These are phyloP conservation scores for Hipparchia semele DNA, from an alignment of 2,888 invertebrate genomes.

Conservation along the genomic window DNA sequence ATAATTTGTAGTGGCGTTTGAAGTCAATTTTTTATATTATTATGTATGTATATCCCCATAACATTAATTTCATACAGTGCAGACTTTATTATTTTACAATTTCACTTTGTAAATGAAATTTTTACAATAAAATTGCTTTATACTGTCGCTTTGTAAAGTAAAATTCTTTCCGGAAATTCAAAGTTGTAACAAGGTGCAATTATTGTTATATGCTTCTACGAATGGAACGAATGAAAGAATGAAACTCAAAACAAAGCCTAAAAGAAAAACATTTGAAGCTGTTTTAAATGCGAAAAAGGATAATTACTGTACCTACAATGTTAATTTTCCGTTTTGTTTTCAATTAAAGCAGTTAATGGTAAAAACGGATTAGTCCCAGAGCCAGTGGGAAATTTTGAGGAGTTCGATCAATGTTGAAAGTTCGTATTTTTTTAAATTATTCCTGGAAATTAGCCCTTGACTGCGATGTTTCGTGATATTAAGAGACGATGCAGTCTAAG, in stretches of 20 bases:
- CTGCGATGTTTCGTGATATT: no score
- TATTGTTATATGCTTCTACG: constrained; percentile 8
- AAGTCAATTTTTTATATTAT: no score
- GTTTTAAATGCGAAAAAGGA: constrained; percentile 4
- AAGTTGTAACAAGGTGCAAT: neutral
- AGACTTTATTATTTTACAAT: no score
- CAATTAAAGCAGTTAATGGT: constrained; percentile 4
- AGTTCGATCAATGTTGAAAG: neutral
- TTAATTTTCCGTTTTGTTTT: constrained; percentile 7
- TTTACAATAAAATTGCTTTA: neutral
- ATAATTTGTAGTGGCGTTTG: no score
- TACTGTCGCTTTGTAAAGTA: neutral
- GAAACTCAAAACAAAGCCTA: constrained; percentile 15
- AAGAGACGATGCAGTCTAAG: no score
- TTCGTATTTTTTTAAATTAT: neutral
- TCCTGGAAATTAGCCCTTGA: no score
- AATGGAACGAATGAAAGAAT: constrained; percentile 1
- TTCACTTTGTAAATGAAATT: neutral
- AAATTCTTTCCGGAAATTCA: neutral
- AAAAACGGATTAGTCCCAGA: neutral
- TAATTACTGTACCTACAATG: constrained; percentile 8
- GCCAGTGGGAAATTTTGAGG: neutral
- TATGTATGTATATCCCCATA: no score
- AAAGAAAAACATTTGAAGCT: constrained; percentile 5
- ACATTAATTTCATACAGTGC: neutral